These are phyloP conservation scores for Macrosoma leucophasiata DNA, from an alignment of 2,888 invertebrate species.

Conservation along the genomic window DNA sequence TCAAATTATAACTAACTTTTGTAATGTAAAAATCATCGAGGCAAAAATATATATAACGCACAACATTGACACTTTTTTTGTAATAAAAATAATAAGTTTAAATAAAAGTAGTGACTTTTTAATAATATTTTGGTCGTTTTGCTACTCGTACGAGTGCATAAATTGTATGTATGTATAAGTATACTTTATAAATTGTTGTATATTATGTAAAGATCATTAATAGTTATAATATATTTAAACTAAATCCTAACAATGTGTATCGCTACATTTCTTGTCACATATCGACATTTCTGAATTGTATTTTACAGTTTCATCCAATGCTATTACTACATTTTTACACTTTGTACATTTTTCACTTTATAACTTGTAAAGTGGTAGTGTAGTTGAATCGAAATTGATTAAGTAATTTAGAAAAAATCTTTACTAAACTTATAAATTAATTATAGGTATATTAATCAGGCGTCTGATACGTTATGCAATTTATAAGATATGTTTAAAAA, in stretches of 20 bases:
- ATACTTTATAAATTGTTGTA: constrained; percentile 39
- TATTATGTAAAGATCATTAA: constrained; percentile 51
- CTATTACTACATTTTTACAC: no score
- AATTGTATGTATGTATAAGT: constrained; percentile 34
- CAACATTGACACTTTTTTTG: constrained; percentile 22
- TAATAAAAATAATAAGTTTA: constrained; percentile 17
- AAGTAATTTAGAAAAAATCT: no score
- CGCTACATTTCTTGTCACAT: constrained; percentile 14
- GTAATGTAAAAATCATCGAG: constrained; percentile 21
- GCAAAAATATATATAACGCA: constrained; percentile 26
- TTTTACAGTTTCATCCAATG: no score
- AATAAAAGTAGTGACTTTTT: constrained; percentile 8
- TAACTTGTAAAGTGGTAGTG: no score
- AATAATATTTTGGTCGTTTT: constrained; percentile 8
- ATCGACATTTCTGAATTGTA: no score
- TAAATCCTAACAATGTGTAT: constrained; percentile 8
- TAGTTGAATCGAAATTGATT: no score
- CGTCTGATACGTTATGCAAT: no score
- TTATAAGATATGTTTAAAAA: no score
- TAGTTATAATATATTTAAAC: constrained; percentile 25
- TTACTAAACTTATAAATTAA: no score
- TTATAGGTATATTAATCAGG: no score
- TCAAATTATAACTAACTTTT: constrained; percentile 30
- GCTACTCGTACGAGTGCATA: constrained; percentile 28
- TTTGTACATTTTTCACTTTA: no score